Evolutionary conservation across 1,140 invertebrate species (phyloP).

Genomic region (Scaptomyza montana): DNA sequence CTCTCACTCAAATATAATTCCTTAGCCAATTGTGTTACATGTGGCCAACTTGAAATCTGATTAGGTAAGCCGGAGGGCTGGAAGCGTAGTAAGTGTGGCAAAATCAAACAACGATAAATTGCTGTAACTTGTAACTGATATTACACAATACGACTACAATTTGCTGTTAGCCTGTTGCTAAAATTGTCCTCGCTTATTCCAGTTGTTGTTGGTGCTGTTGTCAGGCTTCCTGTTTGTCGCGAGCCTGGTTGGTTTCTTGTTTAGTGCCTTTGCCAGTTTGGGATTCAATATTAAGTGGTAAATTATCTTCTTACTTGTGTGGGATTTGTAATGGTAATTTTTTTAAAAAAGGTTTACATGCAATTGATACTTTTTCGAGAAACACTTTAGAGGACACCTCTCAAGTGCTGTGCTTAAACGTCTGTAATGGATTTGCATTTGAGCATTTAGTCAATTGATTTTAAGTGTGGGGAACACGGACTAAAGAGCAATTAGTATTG

Average conservation of each 20-base stretch:
- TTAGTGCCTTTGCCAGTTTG: constrained; percentile 49
- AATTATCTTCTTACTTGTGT: constrained; percentile 58
- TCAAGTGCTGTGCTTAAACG: constrained; percentile 20
- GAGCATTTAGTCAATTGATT: constrained; percentile 60
- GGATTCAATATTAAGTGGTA: constrained; percentile 68
- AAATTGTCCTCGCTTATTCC: constrained; percentile 36
- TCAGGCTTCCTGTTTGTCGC: constrained; percentile 57
- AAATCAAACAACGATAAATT: constrained; percentile 81
- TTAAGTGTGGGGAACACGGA: neutral
- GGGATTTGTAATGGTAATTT: constrained; percentile 21
- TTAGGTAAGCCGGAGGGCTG: constrained; percentile 42
- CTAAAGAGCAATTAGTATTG: no score
- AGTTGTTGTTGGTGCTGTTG: constrained; percentile 27
- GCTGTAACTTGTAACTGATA: constrained; percentile 75
- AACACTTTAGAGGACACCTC: constrained; percentile 12
- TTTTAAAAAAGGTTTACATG: constrained; percentile 65
- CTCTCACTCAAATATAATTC: constrained; percentile 56
- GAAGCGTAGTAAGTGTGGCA: constrained; percentile 15
- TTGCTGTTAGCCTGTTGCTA: constrained; percentile 76
- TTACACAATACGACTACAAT: constrained; percentile 55
- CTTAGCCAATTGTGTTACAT: constrained; percentile 67
- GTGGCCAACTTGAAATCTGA: constrained; percentile 76
- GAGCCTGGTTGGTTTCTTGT: constrained; percentile 7
- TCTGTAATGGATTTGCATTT: constrained; percentile 38
- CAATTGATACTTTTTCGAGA: constrained; percentile 53